These are phyloP conservation scores for Drosophila simulans DNA, from an alignment of 1,140 invertebrate species.

Conservation along the genomic window DNA sequence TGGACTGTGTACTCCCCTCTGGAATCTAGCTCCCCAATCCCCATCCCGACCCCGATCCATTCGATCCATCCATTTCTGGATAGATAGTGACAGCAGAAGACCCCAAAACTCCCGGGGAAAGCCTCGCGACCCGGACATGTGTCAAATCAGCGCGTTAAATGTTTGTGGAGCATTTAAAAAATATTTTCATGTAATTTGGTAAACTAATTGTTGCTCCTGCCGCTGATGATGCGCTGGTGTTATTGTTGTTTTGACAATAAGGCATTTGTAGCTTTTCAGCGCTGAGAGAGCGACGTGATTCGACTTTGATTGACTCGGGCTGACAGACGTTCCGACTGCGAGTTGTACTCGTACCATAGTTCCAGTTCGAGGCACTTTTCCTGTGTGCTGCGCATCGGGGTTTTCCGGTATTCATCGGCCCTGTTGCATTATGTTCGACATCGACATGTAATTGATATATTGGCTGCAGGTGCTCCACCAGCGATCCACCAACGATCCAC, in stretches of 20 bases:
- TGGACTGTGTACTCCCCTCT: slow-evolving; percentile 50
- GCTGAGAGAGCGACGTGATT: slow-evolving; percentile 40
- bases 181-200: slow-evolving; percentile 84
- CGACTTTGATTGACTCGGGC: slow-evolving; percentile 72
- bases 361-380: slow-evolving; percentile 7
- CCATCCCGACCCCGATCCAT: slow-evolving; percentile 14
- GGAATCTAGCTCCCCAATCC: slow-evolving; percentile 7
- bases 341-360: slow-evolving; percentile 11
- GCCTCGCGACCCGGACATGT: slow-evolving; percentile 58
- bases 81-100: slow-evolving; percentile 41
- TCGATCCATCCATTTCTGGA: slow-evolving; percentile 17
- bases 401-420: slow-evolving; percentile 65
- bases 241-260: slow-evolving; percentile 77
- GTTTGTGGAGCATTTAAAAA: slow-evolving; percentile 80
- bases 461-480: slow-evolving; percentile 56
- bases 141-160: slow-evolving; percentile 62
- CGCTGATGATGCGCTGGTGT: not conserved
- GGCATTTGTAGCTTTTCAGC: slow-evolving; percentile 84
- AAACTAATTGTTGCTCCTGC: slow-evolving; percentile 78
- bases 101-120: slow-evolving; percentile 23
- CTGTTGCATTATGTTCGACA: slow-evolving; percentile 72
- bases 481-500: slow-evolving; percentile 23
- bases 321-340: slow-evolving; percentile 52
- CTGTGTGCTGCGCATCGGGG: slow-evolving; percentile 33
- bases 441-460: slow-evolving; percentile 80